These are phyloP conservation scores for Glomeris maerens DNA, from an alignment of 1,140 invertebrate species.

Conservation along the genomic window DNA sequence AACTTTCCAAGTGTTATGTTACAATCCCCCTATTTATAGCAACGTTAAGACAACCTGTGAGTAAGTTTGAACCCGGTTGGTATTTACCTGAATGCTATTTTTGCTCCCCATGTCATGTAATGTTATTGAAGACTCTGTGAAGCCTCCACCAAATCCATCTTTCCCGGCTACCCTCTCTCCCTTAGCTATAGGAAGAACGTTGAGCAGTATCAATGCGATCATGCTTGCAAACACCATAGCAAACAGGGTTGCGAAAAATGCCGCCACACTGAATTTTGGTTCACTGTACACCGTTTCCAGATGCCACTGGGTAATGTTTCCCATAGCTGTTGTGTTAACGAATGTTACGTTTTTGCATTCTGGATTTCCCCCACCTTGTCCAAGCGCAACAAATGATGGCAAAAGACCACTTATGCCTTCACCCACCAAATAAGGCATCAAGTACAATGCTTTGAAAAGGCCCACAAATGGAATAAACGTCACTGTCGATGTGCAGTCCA, in stretches of 20 bases:
- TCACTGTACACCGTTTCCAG: conserved; percentile 16
- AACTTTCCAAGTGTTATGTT: no score
- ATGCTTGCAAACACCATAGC: conserved; percentile 34
- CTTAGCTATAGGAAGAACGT: conserved; percentile 28
- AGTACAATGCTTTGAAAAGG: conserved; percentile 55
- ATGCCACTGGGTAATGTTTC: no score
- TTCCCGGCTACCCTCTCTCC: conserved; percentile 22
- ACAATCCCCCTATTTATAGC: no score
- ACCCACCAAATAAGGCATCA: conserved; percentile 49
- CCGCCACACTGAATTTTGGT: background rate
- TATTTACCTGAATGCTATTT: no score
- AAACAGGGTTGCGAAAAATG: conserved; percentile 20
- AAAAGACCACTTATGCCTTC: conserved; percentile 77
- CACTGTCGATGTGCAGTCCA: conserved; percentile 85
- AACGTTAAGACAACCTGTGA: no score
- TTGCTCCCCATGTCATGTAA: no score
- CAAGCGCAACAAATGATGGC: conserved; percentile 66
- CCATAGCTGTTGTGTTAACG: no score
- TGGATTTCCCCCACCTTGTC: conserved; percentile 53
- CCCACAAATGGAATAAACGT: conserved; percentile 80
- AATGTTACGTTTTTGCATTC: conserved; percentile 32
- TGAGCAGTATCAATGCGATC: conserved; percentile 35
- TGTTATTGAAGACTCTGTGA: no score
- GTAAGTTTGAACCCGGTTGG: no score
- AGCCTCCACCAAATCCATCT: no score